Evolutionary conservation across 2,113 vertebrate species (phyloP).

Genomic region (Hyaena hyaena): DNA sequence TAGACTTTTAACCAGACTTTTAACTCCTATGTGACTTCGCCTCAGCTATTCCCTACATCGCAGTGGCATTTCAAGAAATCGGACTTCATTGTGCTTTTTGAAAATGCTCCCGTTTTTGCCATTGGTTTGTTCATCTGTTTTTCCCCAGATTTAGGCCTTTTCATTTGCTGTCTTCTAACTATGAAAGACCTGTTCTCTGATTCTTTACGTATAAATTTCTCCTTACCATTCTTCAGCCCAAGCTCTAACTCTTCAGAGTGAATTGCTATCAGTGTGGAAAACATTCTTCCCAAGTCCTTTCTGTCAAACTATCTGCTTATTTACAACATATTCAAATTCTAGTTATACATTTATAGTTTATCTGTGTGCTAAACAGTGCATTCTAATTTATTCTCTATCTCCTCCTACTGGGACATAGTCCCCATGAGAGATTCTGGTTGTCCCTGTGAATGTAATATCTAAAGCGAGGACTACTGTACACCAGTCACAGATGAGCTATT

Average conservation of each 20-base stretch:
- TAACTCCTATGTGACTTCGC: background rate
- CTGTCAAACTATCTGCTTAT: background rate
- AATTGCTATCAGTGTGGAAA: background rate
- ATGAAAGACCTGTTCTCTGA: background rate
- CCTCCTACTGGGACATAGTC: background rate
- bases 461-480: background rate
- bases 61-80: background rate
- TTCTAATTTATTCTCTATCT: background rate
- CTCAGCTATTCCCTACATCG: background rate
- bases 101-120: background rate
- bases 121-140: background rate
- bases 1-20: background rate
- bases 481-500: background rate
- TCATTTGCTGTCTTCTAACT: background rate
- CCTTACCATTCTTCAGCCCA: background rate
- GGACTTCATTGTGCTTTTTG: background rate
- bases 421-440: background rate
- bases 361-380: background rate
- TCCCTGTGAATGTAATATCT: background rate
- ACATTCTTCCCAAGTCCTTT: background rate
- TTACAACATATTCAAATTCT: background rate
- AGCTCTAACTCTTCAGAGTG: background rate
- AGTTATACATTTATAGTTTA: too few relatives aligned
- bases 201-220: background rate
- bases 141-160: background rate